Evolutionary conservation across 2,888 invertebrate genomes (phyloP), one percentile per base, ranked within the genome.

Genomic region (Papilio gigon): DNA sequence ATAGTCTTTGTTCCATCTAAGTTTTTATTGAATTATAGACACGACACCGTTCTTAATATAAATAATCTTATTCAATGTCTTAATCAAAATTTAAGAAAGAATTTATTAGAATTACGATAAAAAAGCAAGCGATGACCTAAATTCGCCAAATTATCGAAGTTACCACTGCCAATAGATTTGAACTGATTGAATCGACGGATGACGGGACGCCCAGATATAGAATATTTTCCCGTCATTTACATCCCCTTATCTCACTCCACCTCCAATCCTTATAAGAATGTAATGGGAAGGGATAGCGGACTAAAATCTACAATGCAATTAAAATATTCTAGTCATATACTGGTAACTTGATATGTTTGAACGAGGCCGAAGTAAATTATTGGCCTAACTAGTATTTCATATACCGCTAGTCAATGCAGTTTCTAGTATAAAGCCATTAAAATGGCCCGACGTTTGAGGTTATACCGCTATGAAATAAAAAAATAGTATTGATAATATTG

Each of bases 1-100:
- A 56, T 30, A n/a, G 53, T 56, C 53, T 56, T 56, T 56, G 53
- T 56, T 56, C n/a, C 1, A 4, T n/a, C 17, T n/a, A 30, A 56
- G 14, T 50, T 25, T 50, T 14, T 25, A 50, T 25, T 12, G 11
- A 25, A 9, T 50, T n/a, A 17, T n/a, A 56, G 17, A 6, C 9
- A 4, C 17, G 17, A 56, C 30, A 17, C 5, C 4, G 17, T 56
- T 30, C 53, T 30, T 30, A 30, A 56, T 56, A 56, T 30, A 44
- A 8, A 12, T 14, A 53, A 30, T 27, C 30, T n/a, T 53, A 17
- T 30, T 30, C n/a, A n/a, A 53, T 22, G 9, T 53, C 12, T 0
- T 20, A 22, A 22, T 22, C 9, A 1, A 44, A 6, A 20, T 17
- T 17, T 42, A 44, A 44, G 44, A 44, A 1, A 6, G 8, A 2